These are phyloP conservation scores for Coenobita brevimanus DNA, from an alignment of 1,140 invertebrate species.

Conservation along the genomic window DNA sequence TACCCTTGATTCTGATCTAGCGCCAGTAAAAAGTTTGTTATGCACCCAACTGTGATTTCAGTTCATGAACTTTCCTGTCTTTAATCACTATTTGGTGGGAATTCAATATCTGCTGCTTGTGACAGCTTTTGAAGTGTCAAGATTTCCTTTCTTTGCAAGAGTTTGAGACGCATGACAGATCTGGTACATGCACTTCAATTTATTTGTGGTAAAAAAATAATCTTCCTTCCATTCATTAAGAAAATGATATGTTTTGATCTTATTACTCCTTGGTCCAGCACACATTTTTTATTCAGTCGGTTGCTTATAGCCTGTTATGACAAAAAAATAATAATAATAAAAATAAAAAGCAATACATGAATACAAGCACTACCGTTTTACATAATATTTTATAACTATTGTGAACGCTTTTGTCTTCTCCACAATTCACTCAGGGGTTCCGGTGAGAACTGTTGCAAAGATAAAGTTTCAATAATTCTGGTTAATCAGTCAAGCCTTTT, in stretches of 20 bases:
- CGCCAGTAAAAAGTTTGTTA: slow-evolving; percentile 26
- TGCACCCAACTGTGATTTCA: slow-evolving; percentile 21
- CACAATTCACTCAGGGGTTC: too few relatives aligned
- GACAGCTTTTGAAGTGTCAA: slow-evolving; percentile 32
- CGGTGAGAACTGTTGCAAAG: too few relatives aligned
- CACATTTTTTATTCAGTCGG: too few relatives aligned
- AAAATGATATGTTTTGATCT: background rate
- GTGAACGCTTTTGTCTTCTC: too few relatives aligned
- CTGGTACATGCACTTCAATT: slow-evolving; percentile 33
- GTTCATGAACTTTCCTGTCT: slow-evolving; percentile 32
- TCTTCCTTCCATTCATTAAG: background rate
- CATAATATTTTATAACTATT: background rate
- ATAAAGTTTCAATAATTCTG: too few relatives aligned
- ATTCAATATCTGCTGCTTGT: slow-evolving; percentile 32
- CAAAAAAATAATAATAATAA: too few relatives aligned
- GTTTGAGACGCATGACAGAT: background rate
- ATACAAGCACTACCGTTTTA: background rate
- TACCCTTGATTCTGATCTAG: slow-evolving; percentile 36
- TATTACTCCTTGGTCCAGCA: too few relatives aligned
- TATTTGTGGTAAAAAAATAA: background rate
- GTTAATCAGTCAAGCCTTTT: too few relatives aligned
- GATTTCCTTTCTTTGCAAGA: slow-evolving; percentile 32
- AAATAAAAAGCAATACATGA: background rate
- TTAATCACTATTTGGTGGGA: slow-evolving; percentile 22
- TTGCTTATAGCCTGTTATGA: too few relatives aligned